These are phyloP conservation scores for Callipepla californica DNA, from an alignment of 2,113 vertebrate species.

Conservation along the genomic window DNA sequence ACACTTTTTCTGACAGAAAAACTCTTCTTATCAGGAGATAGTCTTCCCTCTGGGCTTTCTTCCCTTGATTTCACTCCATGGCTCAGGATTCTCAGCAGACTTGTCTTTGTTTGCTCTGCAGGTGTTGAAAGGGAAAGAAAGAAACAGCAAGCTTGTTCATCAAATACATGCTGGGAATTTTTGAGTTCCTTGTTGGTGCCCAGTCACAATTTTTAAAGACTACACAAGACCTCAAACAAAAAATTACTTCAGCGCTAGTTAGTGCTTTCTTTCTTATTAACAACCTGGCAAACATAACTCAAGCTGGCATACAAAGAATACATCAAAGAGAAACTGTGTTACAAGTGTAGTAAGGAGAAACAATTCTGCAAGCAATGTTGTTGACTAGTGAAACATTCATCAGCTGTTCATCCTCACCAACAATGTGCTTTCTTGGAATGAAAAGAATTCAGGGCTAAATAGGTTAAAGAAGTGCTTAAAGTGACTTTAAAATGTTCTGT, in stretches of 20 bases:
- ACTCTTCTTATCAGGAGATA: conserved; percentile 38
- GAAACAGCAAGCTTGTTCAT: not conserved
- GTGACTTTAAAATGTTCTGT: not conserved
- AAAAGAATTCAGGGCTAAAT: not conserved
- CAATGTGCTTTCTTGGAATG: not conserved
- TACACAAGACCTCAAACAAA: not conserved
- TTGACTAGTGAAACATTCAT: not conserved
- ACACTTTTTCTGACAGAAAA: conserved; percentile 4
- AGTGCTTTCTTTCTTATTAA: not conserved
- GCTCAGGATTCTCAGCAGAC: conserved; percentile 71
- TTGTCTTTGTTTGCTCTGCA: conserved; percentile 79
- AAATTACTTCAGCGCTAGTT: not conserved
- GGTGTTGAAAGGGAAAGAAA: conserved; percentile 1
- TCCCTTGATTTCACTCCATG: conserved; percentile 9
- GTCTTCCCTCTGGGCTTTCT: conserved; percentile 17
- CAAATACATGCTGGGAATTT: not conserved
- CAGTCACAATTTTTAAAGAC: not conserved
- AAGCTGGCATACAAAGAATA: not conserved
- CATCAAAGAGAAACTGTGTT: not conserved
- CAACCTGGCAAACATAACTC: not conserved
- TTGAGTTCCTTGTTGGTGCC: not conserved
- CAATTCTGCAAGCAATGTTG: not conserved
- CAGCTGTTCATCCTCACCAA: not conserved
- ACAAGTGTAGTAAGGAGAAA: not conserved
- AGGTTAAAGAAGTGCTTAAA: not conserved